Base-by-base conservation (phyloP, 2,797 vertebrate genomes). In the Phylloscopus collybita region DNA sequence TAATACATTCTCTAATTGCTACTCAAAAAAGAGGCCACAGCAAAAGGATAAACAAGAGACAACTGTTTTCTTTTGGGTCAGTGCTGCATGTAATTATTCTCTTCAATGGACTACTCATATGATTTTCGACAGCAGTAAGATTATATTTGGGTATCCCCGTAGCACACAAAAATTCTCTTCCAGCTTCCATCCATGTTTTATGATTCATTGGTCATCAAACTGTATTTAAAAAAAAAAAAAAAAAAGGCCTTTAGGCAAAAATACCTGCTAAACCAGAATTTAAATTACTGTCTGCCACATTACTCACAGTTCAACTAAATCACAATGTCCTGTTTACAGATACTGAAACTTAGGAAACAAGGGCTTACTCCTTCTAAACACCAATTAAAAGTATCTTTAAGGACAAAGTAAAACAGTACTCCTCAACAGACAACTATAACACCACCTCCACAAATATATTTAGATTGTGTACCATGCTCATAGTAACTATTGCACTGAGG, bases 1-100 rank as follows among this genome's bases (percentile, higher is more conserved):
- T 82, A 96, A 96, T 59, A 86, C 40, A 62, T 36, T 88, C 26
- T 72, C 26, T 88, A 94, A 91, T 51, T 86, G 93, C 78, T 90
- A 69, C 65, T 61, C 64, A 93, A 88, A 80, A 92, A 84, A 74
- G 56, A 86, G 45, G 50, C 42, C 73, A 73, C 38, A 51, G 56
- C 5, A 18, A 94, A 87, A 30, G 32, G 25, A 62, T 76, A 90
- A 94, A 88, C 18, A 92, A 92, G 64, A 85, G 22, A 74, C 36
- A 90, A 82, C 36, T 60, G 23, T 67, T 44, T 73, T 70, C 26
- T 64, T 91, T 26, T 14, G 27, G 92, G 83, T 20, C 81, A 59
- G 13, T 66, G 42, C 32, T 70, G 71, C 26, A 78, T 13, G 20
- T 32, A 75, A 53, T 69, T 94, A 85, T 88, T 50, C 65, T 75